These are phyloP conservation scores for Orestias chungarensis DNA, from an alignment of 2,797 vertebrate species.

Conservation along the genomic window DNA sequence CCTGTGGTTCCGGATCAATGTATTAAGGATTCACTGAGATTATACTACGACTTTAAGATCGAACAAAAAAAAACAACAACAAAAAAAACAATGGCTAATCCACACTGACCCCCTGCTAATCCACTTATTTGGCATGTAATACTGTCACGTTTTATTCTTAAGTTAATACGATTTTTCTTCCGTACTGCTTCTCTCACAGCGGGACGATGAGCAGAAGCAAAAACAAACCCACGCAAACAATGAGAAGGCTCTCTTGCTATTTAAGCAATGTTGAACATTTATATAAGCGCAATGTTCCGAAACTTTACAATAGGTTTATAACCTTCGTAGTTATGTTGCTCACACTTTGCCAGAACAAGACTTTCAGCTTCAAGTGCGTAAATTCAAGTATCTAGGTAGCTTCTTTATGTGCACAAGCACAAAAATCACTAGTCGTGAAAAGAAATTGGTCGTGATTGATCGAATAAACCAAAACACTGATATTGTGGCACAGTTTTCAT, in stretches of 20 bases:
- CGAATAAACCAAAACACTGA: neutral
- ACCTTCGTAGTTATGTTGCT: neutral
- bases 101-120: constrained; percentile 69
- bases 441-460: neutral
- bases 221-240: constrained; percentile 1
- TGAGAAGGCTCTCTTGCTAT: neutral
- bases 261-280: neutral
- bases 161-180: constrained; percentile 64
- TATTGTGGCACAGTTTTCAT: neutral
- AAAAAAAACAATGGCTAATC: constrained; percentile 65
- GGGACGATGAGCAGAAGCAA: constrained; percentile 28
- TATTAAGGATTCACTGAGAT: constrained; percentile 65
- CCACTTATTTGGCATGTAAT: constrained; percentile 78
- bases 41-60: constrained; percentile 52
- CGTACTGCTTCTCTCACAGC: constrained; percentile 16
- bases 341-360: neutral
- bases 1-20: constrained; percentile 46
- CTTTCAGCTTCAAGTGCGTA: neutral
- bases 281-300: neutral
- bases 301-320: neutral
- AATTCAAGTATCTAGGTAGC: neutral
- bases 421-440: no score
- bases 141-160: constrained; percentile 56
- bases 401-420: neutral
- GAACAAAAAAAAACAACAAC: constrained; percentile 61